phyloP scores from a whole-genome alignment of 2,888 invertebrate genomes.

The Polydesmus complanatus region DNA sequence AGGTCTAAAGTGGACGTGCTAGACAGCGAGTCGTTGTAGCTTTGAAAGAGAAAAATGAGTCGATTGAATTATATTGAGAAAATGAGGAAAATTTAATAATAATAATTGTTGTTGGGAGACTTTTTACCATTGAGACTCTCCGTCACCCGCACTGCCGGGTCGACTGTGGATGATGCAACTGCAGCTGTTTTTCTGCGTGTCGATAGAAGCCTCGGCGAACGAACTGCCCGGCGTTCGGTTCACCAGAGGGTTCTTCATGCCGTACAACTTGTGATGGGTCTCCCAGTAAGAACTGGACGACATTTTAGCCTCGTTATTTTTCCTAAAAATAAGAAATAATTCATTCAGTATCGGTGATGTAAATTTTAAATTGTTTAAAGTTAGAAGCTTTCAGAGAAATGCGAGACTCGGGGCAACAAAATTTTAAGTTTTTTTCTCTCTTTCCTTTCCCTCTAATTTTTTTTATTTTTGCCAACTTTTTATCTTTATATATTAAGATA shows the following conservation, averaged over 20 bases:
- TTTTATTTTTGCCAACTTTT: too few relatives aligned
- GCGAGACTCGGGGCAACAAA: too few relatives aligned
- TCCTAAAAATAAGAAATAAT: neutral
- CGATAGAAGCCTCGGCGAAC: constrained; percentile 14
- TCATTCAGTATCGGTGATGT: too few relatives aligned
- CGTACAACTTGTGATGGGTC: constrained; percentile 14
- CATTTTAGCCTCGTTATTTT: neutral
- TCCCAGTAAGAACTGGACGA: constrained; percentile 15
- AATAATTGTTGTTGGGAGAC: neutral
- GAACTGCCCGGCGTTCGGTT: constrained; percentile 12
- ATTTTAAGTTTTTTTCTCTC: too few relatives aligned
- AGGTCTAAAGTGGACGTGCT: constrained; percentile 18
- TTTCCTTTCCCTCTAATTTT: too few relatives aligned
- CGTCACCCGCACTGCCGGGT: constrained; percentile 12
- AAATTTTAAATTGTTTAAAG: too few relatives aligned
- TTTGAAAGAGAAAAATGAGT: constrained; percentile 5
- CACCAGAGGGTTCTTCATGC: constrained; percentile 13
- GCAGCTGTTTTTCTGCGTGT: constrained; percentile 15
- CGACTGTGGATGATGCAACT: constrained; percentile 14
- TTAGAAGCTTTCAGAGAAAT: too few relatives aligned
- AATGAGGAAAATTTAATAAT: too few relatives aligned
- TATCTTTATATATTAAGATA: too few relatives aligned
- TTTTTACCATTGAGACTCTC: constrained; percentile 12
- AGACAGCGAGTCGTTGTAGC: constrained; percentile 19
- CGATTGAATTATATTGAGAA: neutral